Percentiles rank a stretch among this genome's conserved stretches.
Evolutionary conservation across 1,140 invertebrate genomes (phyloP).

Genomic region (Brachionus plicatilis): DNA sequence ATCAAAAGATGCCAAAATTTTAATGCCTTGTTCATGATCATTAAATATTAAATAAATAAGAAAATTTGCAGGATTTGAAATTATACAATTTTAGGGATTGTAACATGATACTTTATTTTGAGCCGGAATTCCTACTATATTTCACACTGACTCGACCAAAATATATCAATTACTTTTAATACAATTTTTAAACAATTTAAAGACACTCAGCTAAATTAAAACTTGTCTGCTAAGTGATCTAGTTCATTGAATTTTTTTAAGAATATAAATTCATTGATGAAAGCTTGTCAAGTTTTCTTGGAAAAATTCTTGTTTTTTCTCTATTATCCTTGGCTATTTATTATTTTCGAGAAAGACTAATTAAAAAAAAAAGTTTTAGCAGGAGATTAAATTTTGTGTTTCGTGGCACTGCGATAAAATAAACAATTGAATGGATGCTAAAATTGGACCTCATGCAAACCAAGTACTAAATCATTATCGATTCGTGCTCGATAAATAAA

Average conservation of each 20-base stretch:
- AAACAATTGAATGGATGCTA: neutral
- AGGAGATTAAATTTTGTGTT: neutral
- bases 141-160: neutral
- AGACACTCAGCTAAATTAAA: neutral
- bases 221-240: neutral
- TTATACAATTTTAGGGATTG: neutral
- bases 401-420: neutral
- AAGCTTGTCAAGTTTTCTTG: neutral
- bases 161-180: neutral
- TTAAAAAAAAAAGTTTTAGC: neutral
- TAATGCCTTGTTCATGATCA: neutral
- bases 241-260: neutral
- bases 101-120: neutral
- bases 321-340: neutral
- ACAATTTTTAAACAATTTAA: neutral
- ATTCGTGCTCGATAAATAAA: neutral
- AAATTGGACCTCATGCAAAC: neutral
- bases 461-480: neutral
- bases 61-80: neutral
- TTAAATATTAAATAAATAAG: neutral
- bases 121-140: neutral
- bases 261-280: neutral
- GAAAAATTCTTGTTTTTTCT: neutral
- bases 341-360: neutral
- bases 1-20: neutral